Percentiles rank a stretch among this genome's conserved stretches.
Evolutionary conservation across 2,888 invertebrate species (phyloP).

Genomic region (Andrena flavipes): DNA sequence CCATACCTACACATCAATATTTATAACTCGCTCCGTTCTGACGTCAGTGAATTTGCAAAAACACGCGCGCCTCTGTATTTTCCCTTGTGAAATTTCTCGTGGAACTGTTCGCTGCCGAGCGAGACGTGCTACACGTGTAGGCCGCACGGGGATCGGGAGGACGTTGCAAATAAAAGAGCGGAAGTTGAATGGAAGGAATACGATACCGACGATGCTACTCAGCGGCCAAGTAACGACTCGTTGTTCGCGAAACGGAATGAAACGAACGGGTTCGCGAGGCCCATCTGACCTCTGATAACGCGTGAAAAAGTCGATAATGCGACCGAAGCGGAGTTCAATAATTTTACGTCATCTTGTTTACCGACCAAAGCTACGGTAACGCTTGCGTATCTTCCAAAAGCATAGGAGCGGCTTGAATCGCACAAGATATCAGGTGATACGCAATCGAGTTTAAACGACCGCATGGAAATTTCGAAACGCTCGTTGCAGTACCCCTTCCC

Average conservation of each 20-base stretch:
- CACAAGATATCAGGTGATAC: not conserved
- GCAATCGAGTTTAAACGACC: not conserved
- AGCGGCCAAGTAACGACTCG: not conserved
- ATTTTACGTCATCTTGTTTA: slow-evolving; percentile 40
- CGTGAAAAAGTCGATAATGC: not conserved
- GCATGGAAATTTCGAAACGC: not conserved
- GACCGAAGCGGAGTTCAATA: slow-evolving; percentile 7
- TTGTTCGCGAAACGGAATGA: not conserved
- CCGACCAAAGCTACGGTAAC: slow-evolving; percentile 10
- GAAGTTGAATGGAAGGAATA: too few relatives aligned
- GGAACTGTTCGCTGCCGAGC: too few relatives aligned
- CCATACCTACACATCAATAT: slow-evolving; percentile 26
- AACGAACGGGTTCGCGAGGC: not conserved
- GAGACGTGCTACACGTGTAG: too few relatives aligned
- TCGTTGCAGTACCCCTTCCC: too few relatives aligned
- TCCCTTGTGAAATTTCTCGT: not conserved
- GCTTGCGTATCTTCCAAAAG: slow-evolving; percentile 3
- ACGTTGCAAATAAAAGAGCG: too few relatives aligned
- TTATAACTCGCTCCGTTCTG: slow-evolving; percentile 6
- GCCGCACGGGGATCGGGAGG: too few relatives aligned
- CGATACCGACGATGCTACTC: too few relatives aligned
- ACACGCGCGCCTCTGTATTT: not conserved
- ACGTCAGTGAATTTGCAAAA: not conserved
- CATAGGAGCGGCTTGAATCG: not conserved
- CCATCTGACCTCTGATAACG: slow-evolving; percentile 25